Evolutionary conservation across 2,113 vertebrate genomes (phyloP).

Genomic region (Chaenogobius annularis): DNA sequence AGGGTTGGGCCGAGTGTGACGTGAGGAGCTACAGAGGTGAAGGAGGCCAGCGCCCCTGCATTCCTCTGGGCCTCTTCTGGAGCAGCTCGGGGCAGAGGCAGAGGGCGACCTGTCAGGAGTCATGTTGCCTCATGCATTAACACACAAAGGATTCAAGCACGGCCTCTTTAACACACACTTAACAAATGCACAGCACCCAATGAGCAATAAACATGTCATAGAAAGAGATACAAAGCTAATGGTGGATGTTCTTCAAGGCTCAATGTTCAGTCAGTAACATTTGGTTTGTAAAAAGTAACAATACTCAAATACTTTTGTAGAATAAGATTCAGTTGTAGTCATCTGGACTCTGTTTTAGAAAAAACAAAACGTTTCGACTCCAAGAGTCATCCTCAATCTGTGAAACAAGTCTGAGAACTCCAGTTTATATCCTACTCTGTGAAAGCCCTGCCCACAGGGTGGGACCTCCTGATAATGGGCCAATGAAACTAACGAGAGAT

Average conservation of each 20-base stretch:
- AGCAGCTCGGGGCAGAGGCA: slow-evolving; percentile 29
- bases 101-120: slow-evolving; percentile 53
- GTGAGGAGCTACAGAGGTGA: slow-evolving; percentile 48
- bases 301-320: too few species aligned
- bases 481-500: too few species aligned
- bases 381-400: too few species aligned
- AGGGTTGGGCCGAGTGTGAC: slow-evolving; percentile 31
- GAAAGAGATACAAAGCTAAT: not conserved
- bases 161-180: slow-evolving; percentile 39
- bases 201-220: not conserved
- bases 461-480: too few species aligned
- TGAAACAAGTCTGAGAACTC: too few species aligned
- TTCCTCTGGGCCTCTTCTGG: slow-evolving; percentile 47
- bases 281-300: too few species aligned
- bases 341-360: too few species aligned
- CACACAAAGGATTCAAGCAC: slow-evolving; percentile 27
- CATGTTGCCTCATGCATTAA: slow-evolving; percentile 38
- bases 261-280: not conserved
- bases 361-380: too few species aligned
- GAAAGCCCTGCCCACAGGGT: too few species aligned
- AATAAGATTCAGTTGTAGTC: too few species aligned
- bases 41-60: slow-evolving; percentile 47
- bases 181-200: slow-evolving; percentile 8
- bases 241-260: not conserved
- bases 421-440: too few species aligned